Conservation (phyloP, 1,140 invertebrate genomes). For the Dinoponera quadriceps region DNA sequence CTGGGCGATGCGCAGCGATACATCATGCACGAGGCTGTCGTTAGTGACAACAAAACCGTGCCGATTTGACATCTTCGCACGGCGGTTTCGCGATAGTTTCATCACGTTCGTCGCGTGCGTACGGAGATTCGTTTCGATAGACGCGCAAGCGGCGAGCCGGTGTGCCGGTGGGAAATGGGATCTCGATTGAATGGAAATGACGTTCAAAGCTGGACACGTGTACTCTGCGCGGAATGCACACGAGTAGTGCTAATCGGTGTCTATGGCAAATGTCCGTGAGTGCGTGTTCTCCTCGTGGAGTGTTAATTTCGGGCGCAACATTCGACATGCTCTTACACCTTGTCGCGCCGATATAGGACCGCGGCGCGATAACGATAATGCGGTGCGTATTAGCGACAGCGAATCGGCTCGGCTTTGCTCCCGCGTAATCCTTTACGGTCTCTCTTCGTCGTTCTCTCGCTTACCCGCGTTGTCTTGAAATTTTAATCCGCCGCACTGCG, state of each 20-base stretch:
- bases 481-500: neutral
- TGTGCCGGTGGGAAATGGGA: slow-evolving; percentile 77
- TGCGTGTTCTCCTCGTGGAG: slow-evolving; percentile 63
- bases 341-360: slow-evolving; percentile 62
- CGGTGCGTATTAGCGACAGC: slow-evolving; percentile 44
- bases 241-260: slow-evolving; percentile 80
- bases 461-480: neutral
- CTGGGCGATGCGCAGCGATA: slow-evolving; percentile 8
- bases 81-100: slow-evolving; percentile 39
- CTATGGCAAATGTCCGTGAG: slow-evolving; percentile 69
- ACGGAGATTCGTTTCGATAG: slow-evolving; percentile 71
- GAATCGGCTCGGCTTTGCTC: neutral
- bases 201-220: slow-evolving; percentile 77
- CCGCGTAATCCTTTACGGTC: neutral
- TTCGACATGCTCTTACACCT: slow-evolving; percentile 72
- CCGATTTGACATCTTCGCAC: slow-evolving; percentile 53
- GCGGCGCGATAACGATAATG: slow-evolving; percentile 68
- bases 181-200: slow-evolving; percentile 81
- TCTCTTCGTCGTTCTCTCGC: too few relatives aligned
- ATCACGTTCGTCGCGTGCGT: slow-evolving; percentile 31
- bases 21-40: neutral
- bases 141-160: slow-evolving; percentile 40
- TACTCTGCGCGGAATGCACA: slow-evolving; percentile 74
- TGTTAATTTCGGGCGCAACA: slow-evolving; percentile 77
- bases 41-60: slow-evolving; percentile 35